Conservation (phyloP, 2,113 vertebrate genomes). For the Bombycilla garrulus region DNA sequence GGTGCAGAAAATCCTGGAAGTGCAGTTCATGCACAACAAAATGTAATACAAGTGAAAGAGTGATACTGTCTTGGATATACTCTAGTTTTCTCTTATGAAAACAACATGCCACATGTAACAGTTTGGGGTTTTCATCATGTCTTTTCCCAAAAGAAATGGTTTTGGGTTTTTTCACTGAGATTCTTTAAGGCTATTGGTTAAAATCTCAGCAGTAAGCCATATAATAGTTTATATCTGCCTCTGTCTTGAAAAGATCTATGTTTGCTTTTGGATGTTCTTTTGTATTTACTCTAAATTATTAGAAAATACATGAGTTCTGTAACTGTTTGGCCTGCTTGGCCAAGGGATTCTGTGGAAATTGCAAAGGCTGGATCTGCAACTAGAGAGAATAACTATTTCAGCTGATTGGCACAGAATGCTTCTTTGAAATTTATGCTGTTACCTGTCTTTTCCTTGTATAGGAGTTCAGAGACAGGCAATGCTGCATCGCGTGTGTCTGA, state of each 20-base stretch:
- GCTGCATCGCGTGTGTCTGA: background rate
- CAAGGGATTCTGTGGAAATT: background rate
- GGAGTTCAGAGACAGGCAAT: background rate
- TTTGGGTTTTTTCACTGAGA: background rate
- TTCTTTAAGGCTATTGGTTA: background rate
- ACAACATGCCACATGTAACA: background rate
- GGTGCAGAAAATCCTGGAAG: background rate
- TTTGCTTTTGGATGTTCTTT: background rate
- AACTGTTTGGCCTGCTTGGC: background rate
- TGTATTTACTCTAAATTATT: background rate
- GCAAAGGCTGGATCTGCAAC: background rate
- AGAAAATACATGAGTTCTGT: background rate
- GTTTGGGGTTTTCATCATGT: background rate
- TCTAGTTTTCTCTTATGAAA: background rate
- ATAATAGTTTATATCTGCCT: background rate
- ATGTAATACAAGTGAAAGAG: background rate
- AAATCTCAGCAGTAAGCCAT: background rate
- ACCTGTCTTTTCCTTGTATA: background rate
- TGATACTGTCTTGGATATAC: background rate
- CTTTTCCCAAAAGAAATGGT: background rate
- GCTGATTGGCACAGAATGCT: background rate
- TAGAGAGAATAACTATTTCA: background rate
- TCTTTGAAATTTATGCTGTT: background rate
- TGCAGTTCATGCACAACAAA: rapidly evolving
- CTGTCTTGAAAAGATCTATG: background rate